Evolutionary conservation across 2,888 invertebrate species (phyloP).

Genomic region (Clostera curtula): DNA sequence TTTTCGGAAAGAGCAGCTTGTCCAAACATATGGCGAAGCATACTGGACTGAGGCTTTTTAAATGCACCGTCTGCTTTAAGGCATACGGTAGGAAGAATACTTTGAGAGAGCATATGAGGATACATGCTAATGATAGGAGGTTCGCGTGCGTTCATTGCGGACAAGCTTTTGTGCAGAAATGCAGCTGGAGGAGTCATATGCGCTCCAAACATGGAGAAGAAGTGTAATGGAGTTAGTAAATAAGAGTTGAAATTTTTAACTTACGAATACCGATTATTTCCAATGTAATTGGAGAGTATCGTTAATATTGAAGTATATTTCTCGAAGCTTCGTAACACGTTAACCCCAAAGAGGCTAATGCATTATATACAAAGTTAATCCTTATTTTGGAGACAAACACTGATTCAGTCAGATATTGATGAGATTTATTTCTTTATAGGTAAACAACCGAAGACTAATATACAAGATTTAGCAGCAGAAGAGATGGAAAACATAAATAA

Average conservation of each 20-base stretch:
- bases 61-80: slow-evolving; percentile 45
- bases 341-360: no score
- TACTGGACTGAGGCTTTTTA: slow-evolving; percentile 34
- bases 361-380: no score
- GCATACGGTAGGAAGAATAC: slow-evolving; percentile 39
- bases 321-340: no score
- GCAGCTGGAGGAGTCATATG: slow-evolving; percentile 51
- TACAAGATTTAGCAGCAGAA: slow-evolving; percentile 17
- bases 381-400: neutral
- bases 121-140: slow-evolving; percentile 30
- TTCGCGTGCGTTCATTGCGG: slow-evolving; percentile 30
- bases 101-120: slow-evolving; percentile 42
- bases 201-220: slow-evolving; percentile 33
- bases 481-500: neutral
- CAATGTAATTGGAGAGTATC: no score
- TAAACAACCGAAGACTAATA: slow-evolving; percentile 15
- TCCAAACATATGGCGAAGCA: slow-evolving; percentile 44
- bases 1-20: slow-evolving; percentile 32
- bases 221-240: slow-evolving; percentile 9
- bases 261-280: no score
- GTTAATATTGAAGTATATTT: no score
- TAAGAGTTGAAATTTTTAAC: no score
- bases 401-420: slow-evolving; percentile 10
- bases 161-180: slow-evolving; percentile 35
- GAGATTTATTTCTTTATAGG: slow-evolving; percentile 20